Evolutionary conservation across 2,888 invertebrate genomes (phyloP), one percentile per base, ranked within the genome.

Genomic region (Tethea ocularis): DNA sequence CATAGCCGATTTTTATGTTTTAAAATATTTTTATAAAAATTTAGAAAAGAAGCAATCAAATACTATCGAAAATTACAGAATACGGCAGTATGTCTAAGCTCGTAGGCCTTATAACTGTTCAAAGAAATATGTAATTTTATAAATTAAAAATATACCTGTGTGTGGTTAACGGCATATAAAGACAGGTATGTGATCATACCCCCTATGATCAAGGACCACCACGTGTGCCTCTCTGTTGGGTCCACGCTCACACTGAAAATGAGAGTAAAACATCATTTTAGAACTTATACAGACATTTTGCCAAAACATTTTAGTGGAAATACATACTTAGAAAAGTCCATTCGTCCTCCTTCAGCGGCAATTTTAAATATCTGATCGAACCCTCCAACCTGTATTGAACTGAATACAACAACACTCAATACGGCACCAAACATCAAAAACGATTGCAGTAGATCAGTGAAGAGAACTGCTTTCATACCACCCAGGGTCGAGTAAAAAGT

Each of bases 381-480:
- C 10, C 97, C 96, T 15, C 96, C 97, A 4, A 95, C 93, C 71
- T 96, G 94, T 23, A 95, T 85, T 0, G 95, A 93, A 3, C 96
- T 97, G 68, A 95, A 96, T 59, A 96, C 94, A 23, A 97, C 96
- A 0, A 98, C 94, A 74, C 96, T 95, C 71, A 96, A 95, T 11
- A 98, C 94, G 0, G 98, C 96, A 2, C 94, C 95, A 79, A 97
- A 97, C 98, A 98, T 98, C 4, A 98, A 92, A 2, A 96, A 61
- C 0, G 97, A 97, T 84, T 97, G 97, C 69, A 98, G 96, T 1
- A 98, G 95, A 78, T 98, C 98, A 0, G 98, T 98, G 71, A 97
- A 95, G 56, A 98, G 87, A 0, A 98, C 98, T 4, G 98, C 98
- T 83, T 98, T 98, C 95, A 98, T 97, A 38, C 98, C 98, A 20